Evolutionary conservation across 2,797 vertebrate genomes (phyloP).

Genomic region (Mus spretus): DNA sequence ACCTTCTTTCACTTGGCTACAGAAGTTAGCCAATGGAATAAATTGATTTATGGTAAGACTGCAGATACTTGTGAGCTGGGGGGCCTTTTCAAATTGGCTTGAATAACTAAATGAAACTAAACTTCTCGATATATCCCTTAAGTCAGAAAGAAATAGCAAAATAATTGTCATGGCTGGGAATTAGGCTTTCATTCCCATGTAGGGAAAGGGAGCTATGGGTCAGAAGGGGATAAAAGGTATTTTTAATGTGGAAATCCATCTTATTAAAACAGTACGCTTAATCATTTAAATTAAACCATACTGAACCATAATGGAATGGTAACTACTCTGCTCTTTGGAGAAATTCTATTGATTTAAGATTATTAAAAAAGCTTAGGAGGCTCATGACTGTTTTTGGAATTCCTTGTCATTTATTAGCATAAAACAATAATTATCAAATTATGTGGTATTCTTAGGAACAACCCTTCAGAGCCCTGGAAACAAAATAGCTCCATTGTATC

Average conservation of each 20-base stretch:
- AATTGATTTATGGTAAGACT: slow-evolving; percentile 40
- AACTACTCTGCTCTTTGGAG: slow-evolving; percentile 76
- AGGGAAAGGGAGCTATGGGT: slow-evolving; percentile 25
- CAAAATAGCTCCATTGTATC: slow-evolving; percentile 80
- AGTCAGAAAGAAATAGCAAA: slow-evolving; percentile 84
- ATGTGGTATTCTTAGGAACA: slow-evolving; percentile 84
- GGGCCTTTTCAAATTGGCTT: slow-evolving; percentile 47
- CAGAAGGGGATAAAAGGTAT: slow-evolving; percentile 59
- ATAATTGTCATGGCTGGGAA: slow-evolving; percentile 68
- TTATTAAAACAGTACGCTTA: slow-evolving; percentile 79
- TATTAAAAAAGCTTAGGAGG: slow-evolving; percentile 76
- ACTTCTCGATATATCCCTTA: slow-evolving; percentile 75
- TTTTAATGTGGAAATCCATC: slow-evolving; percentile 75
- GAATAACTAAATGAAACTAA: slow-evolving; percentile 53
- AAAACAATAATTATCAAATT: slow-evolving; percentile 83
- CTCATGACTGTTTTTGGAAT: slow-evolving; percentile 79
- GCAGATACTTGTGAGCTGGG: slow-evolving; percentile 20
- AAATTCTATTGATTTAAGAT: slow-evolving; percentile 75
- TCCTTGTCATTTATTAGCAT: slow-evolving; percentile 82
- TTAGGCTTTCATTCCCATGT: slow-evolving; percentile 59
- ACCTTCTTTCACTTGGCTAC: slow-evolving; percentile 16
- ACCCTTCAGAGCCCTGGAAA: slow-evolving; percentile 85
- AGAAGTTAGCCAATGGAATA: slow-evolving; percentile 3
- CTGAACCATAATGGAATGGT: slow-evolving; percentile 44
- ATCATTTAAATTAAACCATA: slow-evolving; percentile 83